Evolutionary conservation across 2,888 invertebrate genomes (phyloP), one percentile per base, ranked within the genome.

Genomic region (Macrophya alboannulata): DNA sequence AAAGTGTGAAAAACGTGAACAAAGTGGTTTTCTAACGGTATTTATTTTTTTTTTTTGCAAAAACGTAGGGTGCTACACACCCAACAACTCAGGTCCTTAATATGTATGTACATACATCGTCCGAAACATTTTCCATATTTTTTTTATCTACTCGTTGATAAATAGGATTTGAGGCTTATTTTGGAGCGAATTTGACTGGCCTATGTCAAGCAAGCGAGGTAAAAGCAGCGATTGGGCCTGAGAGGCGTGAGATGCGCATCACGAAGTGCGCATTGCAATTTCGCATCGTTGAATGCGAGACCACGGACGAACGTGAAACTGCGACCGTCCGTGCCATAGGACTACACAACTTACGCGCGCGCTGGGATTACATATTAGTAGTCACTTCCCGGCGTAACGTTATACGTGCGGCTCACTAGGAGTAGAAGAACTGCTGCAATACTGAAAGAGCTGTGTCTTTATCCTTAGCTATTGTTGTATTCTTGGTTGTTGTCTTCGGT

Each of bases 1-100:
- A 43, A 37, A 74, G 74, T 74, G 74, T 74, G 10, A 37, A 74
- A 74, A 31, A 1, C 31, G 31, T 31, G 31, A 31, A 31, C 31
- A 40, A 37, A 4, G 74, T 12, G 45, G n/a, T 6, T 74, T 43
- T 77, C 51, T 10, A 25, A 25, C 17, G 8, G 6, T 77, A 25
- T 77, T 55, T 55, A 12, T 55, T 55, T 21, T 77, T 77, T 77
- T 51, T 25, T 31, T 25, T 45, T 45, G 74, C 77, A 31, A 48
- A 77, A 51, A 77, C 77, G 12, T 0, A 31, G 8, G 31, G 51
- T 48, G 51, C 31, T 55, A 17, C 6, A 77, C 4, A 40, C 31
- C 51, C 77, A 77, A 77, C 51, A 51, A 21, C 51, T 77, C 25
- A 51, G 51, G 51, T 77, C 51, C 51, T 77, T 74, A 17, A 45